Percentiles rank a stretch among this genome's conserved stretches.
phyloP scores from a whole-genome alignment of 1,140 invertebrate species.

The Ephestia elutella region DNA sequence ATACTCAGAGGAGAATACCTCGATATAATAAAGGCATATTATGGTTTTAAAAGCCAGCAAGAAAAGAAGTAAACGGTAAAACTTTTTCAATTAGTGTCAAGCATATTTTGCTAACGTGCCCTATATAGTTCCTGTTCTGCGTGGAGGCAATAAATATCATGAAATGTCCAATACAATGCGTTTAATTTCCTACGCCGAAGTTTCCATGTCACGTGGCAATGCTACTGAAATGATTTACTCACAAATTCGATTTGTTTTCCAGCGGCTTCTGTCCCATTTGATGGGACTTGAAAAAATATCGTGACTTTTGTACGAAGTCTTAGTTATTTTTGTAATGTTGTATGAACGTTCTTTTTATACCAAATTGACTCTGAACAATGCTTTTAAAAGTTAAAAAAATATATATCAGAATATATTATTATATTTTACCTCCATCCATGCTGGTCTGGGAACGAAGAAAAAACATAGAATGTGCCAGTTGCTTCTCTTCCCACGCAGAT shows the following conservation, averaged over 20 bases:
- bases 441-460: too few species aligned
- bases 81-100: neutral
- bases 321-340: too few species aligned
- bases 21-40: neutral
- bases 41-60: neutral
- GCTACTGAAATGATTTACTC: slow-evolving; percentile 19
- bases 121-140: neutral
- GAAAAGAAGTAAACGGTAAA: neutral
- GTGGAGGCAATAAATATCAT: slow-evolving; percentile 32
- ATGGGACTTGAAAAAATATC: neutral
- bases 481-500: too few species aligned
- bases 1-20: too few species aligned
- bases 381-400: too few species aligned
- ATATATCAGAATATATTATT: too few species aligned
- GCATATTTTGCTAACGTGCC: neutral
- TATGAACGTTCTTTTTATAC: too few species aligned
- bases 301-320: too few species aligned
- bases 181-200: slow-evolving; percentile 42
- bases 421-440: too few species aligned
- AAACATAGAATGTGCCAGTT: too few species aligned
- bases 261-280: slow-evolving; percentile 6
- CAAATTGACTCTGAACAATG: too few species aligned
- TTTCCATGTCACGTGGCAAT: slow-evolving; percentile 18
- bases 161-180: slow-evolving; percentile 47
- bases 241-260: neutral